Percentiles rank a stretch among this genome's conserved stretches.
Conservation (phyloP, 2,113 vertebrate species). For the Salvelinus fontinalis region DNA sequence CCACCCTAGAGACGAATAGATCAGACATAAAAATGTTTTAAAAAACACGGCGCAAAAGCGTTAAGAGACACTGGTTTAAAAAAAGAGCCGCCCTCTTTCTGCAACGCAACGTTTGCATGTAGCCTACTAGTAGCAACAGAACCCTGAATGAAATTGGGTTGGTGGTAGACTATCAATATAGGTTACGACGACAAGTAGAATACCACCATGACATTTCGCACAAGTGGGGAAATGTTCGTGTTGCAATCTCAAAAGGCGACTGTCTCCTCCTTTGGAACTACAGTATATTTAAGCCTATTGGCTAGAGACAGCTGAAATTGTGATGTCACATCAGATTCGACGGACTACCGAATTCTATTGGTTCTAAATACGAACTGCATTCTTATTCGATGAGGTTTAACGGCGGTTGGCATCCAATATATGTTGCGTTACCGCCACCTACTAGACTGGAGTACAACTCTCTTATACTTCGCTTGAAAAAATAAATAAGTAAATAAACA, state of each 20-base stretch:
- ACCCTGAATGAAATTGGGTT: slow-evolving; percentile 44
- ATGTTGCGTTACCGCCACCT: too few relatives aligned
- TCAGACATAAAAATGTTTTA: slow-evolving; percentile 50
- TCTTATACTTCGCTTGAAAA: too few relatives aligned
- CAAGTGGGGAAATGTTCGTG: slow-evolving; percentile 14
- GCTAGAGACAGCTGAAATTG: background rate
- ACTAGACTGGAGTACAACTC: too few relatives aligned
- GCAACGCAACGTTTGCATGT: background rate
- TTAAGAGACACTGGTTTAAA: background rate
- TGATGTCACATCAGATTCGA: slow-evolving; percentile 20
- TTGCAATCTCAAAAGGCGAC: slow-evolving; percentile 31
- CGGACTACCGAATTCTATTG: background rate
- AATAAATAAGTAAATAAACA: too few relatives aligned
- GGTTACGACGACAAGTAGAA: slow-evolving; percentile 28
- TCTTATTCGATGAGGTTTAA: too few relatives aligned
- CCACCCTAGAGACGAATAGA: slow-evolving; percentile 51
- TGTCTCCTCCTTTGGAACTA: slow-evolving; percentile 27
- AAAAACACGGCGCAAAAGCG: background rate
- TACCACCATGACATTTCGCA: slow-evolving; percentile 9
- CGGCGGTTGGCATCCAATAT: too few relatives aligned
- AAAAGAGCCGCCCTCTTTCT: background rate
- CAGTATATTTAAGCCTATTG: background rate
- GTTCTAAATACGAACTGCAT: background rate
- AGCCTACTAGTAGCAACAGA: background rate
- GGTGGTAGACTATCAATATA: slow-evolving; percentile 33